Evolutionary conservation across 1,140 invertebrate genomes (phyloP), one percentile per base, ranked within the genome.

Genomic region (Chlorops oryzae): DNA sequence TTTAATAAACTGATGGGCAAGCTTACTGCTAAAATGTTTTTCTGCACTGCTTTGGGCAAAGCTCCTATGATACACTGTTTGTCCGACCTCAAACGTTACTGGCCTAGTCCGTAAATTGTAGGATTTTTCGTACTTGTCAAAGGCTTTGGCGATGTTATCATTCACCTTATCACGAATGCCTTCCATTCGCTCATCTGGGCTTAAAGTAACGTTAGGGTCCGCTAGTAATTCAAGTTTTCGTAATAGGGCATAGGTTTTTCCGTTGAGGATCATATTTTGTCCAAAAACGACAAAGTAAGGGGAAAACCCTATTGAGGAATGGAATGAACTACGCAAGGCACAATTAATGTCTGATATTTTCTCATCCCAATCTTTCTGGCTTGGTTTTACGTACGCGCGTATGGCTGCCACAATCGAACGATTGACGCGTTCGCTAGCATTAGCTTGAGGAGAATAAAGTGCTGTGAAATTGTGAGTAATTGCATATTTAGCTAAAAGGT

Each of bases 351-450:
- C 23, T 5, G 10, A 21, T 23, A 54, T 22, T 18, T 54, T 25
- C n/a, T 38, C 28, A 21, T 54, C 52, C 52, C 52, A 50, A 21
- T 45, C 13, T 25, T 18, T 12, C 24, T 39, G 27, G 12, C 40
- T 24, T 13, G 22, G 20, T 24, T 24, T 41, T 23, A 41, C 13
- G 15, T 50, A 43, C 22, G 48, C 24, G 15, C 48, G n/a, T 7
- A 50, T 50, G 18, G 17, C 49, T 3, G 49, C 27, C 20, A 44
- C 44, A 13, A 50, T 13, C 6, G 42, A 37, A 15, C 23, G 44
- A 34, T 46, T 46, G 28, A 46, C 44, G 24, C 44, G 24, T 15
- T 46, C 44, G 5, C 25, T 32, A 3, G 41, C 22, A 24, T 41
- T 39, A 25, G 46, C 35, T 43, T 43, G 34, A n/a, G 38, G 27